phyloP scores from a whole-genome alignment of 2,797 vertebrate species.

The Cryptoprocta ferox region DNA sequence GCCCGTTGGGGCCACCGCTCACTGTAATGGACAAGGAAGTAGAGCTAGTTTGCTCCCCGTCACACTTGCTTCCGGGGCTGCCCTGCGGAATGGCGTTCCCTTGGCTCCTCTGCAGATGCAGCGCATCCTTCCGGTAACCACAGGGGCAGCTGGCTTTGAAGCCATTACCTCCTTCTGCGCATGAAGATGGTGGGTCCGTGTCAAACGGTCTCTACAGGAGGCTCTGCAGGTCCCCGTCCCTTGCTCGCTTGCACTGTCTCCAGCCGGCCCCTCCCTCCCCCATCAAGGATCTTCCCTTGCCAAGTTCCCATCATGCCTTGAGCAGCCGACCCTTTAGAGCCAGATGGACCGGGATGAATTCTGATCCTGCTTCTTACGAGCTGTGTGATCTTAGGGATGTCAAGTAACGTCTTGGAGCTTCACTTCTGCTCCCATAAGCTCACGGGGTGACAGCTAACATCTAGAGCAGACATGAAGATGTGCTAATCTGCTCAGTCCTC shows the following conservation, averaged over 20 bases:
- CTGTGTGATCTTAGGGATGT: background rate
- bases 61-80: constrained; percentile 68
- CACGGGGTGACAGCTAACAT: background rate
- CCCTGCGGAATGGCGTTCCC: constrained; percentile 72
- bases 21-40: constrained; percentile 43
- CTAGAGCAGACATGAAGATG: background rate
- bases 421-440: background rate
- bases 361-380: background rate
- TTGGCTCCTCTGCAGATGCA: background rate
- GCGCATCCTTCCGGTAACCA: background rate
- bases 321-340: background rate
- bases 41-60: constrained; percentile 59
- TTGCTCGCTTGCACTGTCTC: background rate
- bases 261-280: fast-evolving
- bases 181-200: background rate
- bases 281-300: background rate
- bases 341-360: background rate
- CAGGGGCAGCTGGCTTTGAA: background rate
- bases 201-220: background rate
- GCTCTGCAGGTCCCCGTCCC: fast-evolving
- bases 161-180: background rate
- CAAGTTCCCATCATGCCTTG: background rate
- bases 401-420: background rate
- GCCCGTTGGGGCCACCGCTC: background rate
- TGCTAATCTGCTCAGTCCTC: background rate